Evolutionary conservation across 2,113 vertebrate genomes (phyloP), one percentile per base, ranked within the genome.

Genomic region (Alethe castanea): DNA sequence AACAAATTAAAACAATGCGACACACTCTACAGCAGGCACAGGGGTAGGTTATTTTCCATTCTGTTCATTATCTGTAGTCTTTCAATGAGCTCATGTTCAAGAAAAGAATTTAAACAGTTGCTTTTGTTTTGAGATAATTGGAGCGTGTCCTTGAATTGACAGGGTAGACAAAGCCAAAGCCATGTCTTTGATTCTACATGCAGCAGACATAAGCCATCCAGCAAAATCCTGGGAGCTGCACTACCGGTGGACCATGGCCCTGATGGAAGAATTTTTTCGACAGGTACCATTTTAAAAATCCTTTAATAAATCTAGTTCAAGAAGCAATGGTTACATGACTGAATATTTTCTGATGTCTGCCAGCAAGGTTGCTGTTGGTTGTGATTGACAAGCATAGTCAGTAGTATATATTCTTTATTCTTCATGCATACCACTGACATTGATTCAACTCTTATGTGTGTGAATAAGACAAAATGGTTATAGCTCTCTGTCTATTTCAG

Each of bases 211-310:
- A 97, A 99, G 99, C 95, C 99, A 99, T 96, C 99, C 99, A 42
- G 99, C 99, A 95, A 99, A 99, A 97, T 94, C 95, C 91, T 99
- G 99, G 99, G 95, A 98, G 26, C 98, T 99, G 87, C 99, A 99
- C 91, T 97, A 99, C 77, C 98, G 98, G 67, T 99, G 99, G 99
- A 99, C 99, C 83, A 98, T 98, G 91, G 98, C 99, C 40, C 97
- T 99, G 54, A 98, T 99, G 97, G 99, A 99, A 96, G 99, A 99
- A 97, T 99, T 99, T 96, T 99, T 99, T 97, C 98, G 98, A 98
- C 99, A 99, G 99, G 99, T 99, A 92, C 90, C 59, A 82, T 92
- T 95, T 97, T 95, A 42, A 84, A 83, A 93, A 83, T 90, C 36
- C 91, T 77, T 92, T 90, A 57, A 88, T 84, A 85, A 44, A 40